Base-by-base conservation (phyloP, 1,140 invertebrate species). In the Araneus ventricosus region DNA sequence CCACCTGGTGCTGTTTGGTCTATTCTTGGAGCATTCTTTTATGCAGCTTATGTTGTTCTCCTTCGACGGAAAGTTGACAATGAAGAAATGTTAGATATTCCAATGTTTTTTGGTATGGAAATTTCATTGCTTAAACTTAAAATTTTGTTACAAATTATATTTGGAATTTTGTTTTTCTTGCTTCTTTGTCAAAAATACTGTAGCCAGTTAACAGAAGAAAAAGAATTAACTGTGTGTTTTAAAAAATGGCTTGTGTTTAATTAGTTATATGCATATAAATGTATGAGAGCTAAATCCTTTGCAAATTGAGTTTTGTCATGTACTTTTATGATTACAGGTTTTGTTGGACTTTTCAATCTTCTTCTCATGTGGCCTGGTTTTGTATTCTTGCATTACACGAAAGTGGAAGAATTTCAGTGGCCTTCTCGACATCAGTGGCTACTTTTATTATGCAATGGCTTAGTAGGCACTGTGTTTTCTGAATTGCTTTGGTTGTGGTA, bases 401-500 rank as follows among this genome's bases (percentile, higher is more conserved):
- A 97, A 94, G 96, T 97, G 94, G 98, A 99, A 96, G 95, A 96
- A 63, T 98, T 98, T 95, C 97, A 97, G 95, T 97, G 97, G 97
- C 98, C 98, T n/a, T 97, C 96, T 94, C 96, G 96, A 93, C 96
- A 97, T 90, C 98, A 98, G 95, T 97, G 97, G 96, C 95, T 97
- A 7, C 96, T 97, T 95, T 95, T 99, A 94, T 95, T 98, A 90
- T 95, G 98, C 52, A 98, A 98, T 96, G 98, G 98, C 93, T 95
- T 99, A n/a, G 96, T 98, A 94, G 98, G 98, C 89, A 98, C 98
- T 61, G 97, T 98, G 88, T 95, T 98, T 14, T 97, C 97, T 7
- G 97, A 98, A 96, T 97, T 98, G 45, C 95, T 98, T 79, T 98
- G 98, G 98, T 95, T 99, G 52, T 98, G 98, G 98, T 98, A 96